Percentiles rank a stretch among this genome's conserved stretches.
Evolutionary conservation across 1,140 invertebrate genomes (phyloP).

Genomic region (Nixonia krombeini): DNA sequence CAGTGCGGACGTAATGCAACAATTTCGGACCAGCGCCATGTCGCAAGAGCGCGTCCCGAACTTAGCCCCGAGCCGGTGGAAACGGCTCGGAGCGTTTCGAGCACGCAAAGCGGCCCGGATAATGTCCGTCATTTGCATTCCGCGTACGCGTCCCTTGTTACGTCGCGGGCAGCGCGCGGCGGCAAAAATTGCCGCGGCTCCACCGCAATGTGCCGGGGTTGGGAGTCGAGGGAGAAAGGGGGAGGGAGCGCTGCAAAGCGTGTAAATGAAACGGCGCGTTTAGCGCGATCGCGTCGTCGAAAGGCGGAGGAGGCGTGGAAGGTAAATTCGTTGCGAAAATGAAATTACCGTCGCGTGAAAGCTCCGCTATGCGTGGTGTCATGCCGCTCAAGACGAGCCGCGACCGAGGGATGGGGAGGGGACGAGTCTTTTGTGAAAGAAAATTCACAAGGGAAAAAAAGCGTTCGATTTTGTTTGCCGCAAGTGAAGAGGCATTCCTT

Average conservation of each 20-base stretch:
- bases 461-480: background rate
- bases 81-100: constrained; percentile 1
- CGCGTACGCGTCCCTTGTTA: constrained; percentile 11
- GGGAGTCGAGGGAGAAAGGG: background rate
- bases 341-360: constrained; percentile 60
- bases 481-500: too few species aligned
- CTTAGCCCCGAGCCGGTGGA: background rate
- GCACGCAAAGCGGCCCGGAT: constrained; percentile 2
- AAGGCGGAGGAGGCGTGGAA: background rate
- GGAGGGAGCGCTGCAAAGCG: constrained; percentile 13
- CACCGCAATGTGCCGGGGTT: too few species aligned
- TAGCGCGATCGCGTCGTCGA: constrained; percentile 26
- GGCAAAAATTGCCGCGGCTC: constrained; percentile 6
- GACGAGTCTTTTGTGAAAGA: constrained; percentile 4
- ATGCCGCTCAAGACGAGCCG: constrained; percentile 18
- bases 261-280: constrained; percentile 49
- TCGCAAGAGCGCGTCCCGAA: constrained; percentile 6
- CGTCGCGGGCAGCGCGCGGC: constrained; percentile 6
- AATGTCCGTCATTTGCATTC: constrained; percentile 29
- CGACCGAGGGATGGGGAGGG: constrained; percentile 1
- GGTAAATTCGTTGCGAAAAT: constrained; percentile 59
- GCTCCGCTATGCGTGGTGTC: constrained; percentile 57
- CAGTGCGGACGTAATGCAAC: background rate
- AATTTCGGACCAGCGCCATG: constrained; percentile 1
- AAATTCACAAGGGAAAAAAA: background rate